These are phyloP conservation scores for Coreoperca whiteheadi DNA, from an alignment of 2,113 vertebrate genomes.

Conservation along the genomic window DNA sequence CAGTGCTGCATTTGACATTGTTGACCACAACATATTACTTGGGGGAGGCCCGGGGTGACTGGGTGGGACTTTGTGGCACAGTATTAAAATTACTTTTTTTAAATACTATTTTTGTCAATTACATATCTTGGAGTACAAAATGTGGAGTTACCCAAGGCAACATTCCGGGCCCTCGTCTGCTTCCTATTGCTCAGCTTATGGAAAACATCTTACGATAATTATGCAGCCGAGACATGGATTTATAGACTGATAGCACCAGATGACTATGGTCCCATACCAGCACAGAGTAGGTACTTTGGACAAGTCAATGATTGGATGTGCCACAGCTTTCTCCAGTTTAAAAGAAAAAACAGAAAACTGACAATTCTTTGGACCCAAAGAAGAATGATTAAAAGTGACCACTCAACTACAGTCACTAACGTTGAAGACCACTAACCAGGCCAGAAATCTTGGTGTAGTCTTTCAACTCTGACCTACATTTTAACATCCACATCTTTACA, in stretches of 20 bases:
- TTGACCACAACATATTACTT: neutral
- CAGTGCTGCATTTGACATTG: neutral
- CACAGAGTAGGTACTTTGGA: neutral
- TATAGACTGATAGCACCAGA: neutral
- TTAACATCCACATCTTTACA: neutral
- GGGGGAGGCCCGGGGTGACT: no score
- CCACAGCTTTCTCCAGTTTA: neutral
- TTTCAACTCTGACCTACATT: neutral
- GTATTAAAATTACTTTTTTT: neutral
- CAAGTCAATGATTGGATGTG: neutral
- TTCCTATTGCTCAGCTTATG: neutral
- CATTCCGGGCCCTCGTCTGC: neutral
- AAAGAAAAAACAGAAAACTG: neutral
- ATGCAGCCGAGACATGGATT: neutral
- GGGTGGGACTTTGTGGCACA: neutral
- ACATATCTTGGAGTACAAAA: no score
- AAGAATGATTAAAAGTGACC: neutral
- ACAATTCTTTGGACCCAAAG: neutral
- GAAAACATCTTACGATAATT: neutral
- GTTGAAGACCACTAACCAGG: neutral
- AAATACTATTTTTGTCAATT: neutral
- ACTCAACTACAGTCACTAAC: neutral
- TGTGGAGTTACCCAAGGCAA: neutral
- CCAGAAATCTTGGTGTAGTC: neutral
- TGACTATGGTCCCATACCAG: neutral